phyloP scores from a whole-genome alignment of 2,113 vertebrate genomes.

The Lagenorhynchus albirostris region DNA sequence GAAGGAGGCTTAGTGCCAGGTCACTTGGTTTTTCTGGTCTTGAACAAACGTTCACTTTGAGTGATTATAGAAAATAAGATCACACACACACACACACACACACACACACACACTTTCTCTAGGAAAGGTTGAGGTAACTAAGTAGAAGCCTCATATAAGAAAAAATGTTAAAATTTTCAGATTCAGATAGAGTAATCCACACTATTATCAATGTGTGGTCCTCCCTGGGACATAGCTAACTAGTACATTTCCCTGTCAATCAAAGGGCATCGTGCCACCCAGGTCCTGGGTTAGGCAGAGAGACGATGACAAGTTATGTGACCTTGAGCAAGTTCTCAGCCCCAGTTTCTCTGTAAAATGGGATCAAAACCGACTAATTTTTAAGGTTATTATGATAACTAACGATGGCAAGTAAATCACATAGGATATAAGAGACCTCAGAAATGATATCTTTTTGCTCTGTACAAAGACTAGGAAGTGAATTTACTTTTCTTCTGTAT shows the following conservation, averaged over 20 bases:
- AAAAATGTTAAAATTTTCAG: not conserved
- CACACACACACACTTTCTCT: not conserved
- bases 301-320: not conserved
- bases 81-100: not conserved
- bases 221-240: not conserved
- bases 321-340: not conserved
- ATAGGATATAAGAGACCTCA: not conserved
- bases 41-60: not conserved
- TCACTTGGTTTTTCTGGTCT: not conserved
- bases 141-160: not conserved
- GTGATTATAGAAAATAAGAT: not conserved
- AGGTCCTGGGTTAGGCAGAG: not conserved
- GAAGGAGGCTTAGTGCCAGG: not conserved
- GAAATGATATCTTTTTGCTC: not conserved
- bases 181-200: not conserved
- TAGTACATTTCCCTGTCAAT: not conserved
- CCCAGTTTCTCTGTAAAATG: not conserved
- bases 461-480: not conserved
- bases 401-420: not conserved
- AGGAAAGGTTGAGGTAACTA: not conserved
- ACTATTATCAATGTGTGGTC: accelerated
- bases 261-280: not conserved
- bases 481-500: not conserved
- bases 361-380: not conserved
- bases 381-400: not conserved